These are phyloP conservation scores for Sturmia bella DNA, from an alignment of 2,888 invertebrate genomes.

Conservation along the genomic window DNA sequence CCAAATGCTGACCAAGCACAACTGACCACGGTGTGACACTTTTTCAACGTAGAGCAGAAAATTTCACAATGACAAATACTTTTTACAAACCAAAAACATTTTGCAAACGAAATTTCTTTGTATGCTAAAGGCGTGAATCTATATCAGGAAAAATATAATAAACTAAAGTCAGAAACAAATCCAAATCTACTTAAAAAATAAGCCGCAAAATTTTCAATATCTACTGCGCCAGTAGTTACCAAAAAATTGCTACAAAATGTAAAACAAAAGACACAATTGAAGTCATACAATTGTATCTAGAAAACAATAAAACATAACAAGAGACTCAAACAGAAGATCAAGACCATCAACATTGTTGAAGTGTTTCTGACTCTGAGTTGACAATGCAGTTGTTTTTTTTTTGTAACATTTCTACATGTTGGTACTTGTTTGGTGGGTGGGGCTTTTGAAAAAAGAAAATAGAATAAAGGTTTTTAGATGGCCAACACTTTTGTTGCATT, in stretches of 20 bases:
- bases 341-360: conserved; percentile 30
- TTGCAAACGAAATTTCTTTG: neutral
- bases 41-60: conserved; percentile 39
- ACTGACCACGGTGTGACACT: conserved; percentile 49
- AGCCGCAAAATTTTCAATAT: conserved; percentile 66
- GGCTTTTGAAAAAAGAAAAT: conserved; percentile 11
- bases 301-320: conserved; percentile 26
- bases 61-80: conserved; percentile 29
- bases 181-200: conserved; percentile 57
- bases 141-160: conserved; percentile 35
- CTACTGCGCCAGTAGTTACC: conserved; percentile 29
- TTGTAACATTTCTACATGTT: neutral
- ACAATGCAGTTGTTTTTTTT: conserved; percentile 13
- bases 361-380: conserved; percentile 36
- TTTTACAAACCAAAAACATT: neutral
- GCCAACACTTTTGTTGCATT: neutral
- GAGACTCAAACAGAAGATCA: conserved; percentile 12
- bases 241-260: conserved; percentile 12
- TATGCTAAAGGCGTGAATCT: conserved; percentile 58
- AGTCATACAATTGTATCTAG: conserved; percentile 27
- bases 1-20: neutral
- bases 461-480: neutral
- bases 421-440: conserved; percentile 51
- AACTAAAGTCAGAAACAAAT: conserved; percentile 30
- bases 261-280: conserved; percentile 27